phyloP scores from a whole-genome alignment of 2,888 invertebrate genomes.

The Pseudeuparius sepicola region DNA sequence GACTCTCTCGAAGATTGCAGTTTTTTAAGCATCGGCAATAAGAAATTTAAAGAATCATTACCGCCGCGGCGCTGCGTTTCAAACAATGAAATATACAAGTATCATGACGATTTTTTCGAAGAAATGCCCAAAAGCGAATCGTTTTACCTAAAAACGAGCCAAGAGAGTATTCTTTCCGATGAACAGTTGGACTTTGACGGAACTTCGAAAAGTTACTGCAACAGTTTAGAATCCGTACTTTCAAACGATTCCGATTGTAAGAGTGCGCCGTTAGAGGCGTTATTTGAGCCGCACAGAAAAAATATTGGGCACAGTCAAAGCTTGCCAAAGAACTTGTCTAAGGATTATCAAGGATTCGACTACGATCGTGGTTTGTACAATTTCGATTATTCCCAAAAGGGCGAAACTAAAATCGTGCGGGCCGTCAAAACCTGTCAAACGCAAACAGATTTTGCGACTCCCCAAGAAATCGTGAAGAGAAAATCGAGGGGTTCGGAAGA shows the following conservation, averaged over 20 bases:
- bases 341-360: constrained; percentile 24
- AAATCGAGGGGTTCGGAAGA: constrained; percentile 33
- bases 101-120: constrained; percentile 30
- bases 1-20: constrained; percentile 69
- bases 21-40: constrained; percentile 32
- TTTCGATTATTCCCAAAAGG: constrained; percentile 12
- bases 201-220: constrained; percentile 56
- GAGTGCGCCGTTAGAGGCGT: constrained; percentile 65
- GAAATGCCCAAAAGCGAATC: constrained; percentile 59
- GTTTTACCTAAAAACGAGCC: constrained; percentile 65
- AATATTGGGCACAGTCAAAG: constrained; percentile 27
- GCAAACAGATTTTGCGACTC: constrained; percentile 36
- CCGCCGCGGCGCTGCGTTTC: constrained; percentile 61
- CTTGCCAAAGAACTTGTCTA: constrained; percentile 29
- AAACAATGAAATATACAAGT: constrained; percentile 63
- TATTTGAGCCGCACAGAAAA: constrained; percentile 41
- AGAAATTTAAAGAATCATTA: constrained; percentile 37
- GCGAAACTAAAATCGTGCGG: constrained; percentile 1
- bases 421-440: constrained; percentile 38
- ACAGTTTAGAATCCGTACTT: constrained; percentile 69
- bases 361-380: constrained; percentile 14
- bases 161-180: constrained; percentile 69
- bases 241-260: constrained; percentile 72
- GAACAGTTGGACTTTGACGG: constrained; percentile 37
- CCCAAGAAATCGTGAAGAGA: constrained; percentile 32